Evolutionary conservation across 1,140 invertebrate genomes (phyloP).

Genomic region (Camponotus vicinus): DNA sequence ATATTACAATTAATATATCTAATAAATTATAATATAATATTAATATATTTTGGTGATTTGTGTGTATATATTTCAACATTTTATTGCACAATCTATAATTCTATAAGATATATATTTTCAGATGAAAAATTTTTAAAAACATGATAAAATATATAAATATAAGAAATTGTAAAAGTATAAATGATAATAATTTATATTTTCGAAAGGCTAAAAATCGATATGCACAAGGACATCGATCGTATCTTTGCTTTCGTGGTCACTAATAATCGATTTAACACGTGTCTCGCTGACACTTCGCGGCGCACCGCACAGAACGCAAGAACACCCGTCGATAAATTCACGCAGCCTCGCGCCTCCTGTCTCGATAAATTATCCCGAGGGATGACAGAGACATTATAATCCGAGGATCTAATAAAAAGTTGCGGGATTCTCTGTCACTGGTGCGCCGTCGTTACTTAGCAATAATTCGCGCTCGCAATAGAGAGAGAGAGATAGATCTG

Average conservation of each 20-base stretch:
- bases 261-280: slow-evolving; percentile 68
- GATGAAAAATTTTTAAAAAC: no score
- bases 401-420: slow-evolving; percentile 73
- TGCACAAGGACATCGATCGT: slow-evolving; percentile 7
- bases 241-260: slow-evolving; percentile 32
- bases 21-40: no score
- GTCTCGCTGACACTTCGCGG: slow-evolving; percentile 71
- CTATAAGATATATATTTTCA: no score
- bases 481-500: neutral
- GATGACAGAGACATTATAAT: slow-evolving; percentile 80
- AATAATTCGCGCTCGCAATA: slow-evolving; percentile 72
- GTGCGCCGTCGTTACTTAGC: slow-evolving; percentile 67
- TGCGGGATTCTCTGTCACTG: slow-evolving; percentile 27
- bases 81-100: no score
- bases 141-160: neutral
- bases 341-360: slow-evolving; percentile 38
- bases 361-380: slow-evolving; percentile 76
- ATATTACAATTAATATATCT: no score
- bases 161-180: no score
- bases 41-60: no score
- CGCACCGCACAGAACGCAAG: slow-evolving; percentile 64
- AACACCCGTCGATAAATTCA: slow-evolving; percentile 76
- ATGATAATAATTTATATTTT: neutral
- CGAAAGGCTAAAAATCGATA: neutral
- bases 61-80: no score